phyloP scores from a whole-genome alignment of 2,797 vertebrate species.

The Acanthurus tractus region DNA sequence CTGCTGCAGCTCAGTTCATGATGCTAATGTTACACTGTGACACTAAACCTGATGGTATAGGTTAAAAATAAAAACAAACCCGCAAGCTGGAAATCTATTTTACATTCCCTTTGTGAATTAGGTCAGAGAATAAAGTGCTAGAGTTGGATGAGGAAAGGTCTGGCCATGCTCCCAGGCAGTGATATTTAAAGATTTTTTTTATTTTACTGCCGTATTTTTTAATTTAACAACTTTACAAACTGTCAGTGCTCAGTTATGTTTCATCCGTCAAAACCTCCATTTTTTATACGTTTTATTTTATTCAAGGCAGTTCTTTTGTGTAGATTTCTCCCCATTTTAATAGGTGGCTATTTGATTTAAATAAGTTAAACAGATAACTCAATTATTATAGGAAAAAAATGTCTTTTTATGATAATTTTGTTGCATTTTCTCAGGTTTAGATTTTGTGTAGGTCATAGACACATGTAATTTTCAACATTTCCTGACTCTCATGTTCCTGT shows the following conservation, averaged over 20 bases:
- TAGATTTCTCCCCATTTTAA: not conserved
- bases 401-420: too few species aligned
- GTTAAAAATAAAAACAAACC: conserved; percentile 14
- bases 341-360: not conserved
- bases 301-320: not conserved
- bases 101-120: conserved; percentile 38
- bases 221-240: conserved; percentile 21
- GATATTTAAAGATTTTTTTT: conserved; percentile 30
- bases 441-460: too few species aligned
- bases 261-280: not conserved
- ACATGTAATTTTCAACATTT: too few species aligned
- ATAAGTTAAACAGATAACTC: not conserved
- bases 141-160: conserved; percentile 19
- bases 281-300: not conserved
- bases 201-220: conserved; percentile 1
- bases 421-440: too few species aligned
- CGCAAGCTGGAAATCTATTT: conserved; percentile 17
- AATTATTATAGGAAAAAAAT: too few species aligned
- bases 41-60: conserved; percentile 7
- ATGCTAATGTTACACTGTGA: conserved; percentile 3
- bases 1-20: not conserved
- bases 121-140: conserved; percentile 19
- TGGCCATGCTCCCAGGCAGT: conserved; percentile 2
- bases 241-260: not conserved
- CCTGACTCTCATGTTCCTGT: too few species aligned